Conservation (phyloP, 2,113 vertebrate species). For the Microtus montanus region DNA sequence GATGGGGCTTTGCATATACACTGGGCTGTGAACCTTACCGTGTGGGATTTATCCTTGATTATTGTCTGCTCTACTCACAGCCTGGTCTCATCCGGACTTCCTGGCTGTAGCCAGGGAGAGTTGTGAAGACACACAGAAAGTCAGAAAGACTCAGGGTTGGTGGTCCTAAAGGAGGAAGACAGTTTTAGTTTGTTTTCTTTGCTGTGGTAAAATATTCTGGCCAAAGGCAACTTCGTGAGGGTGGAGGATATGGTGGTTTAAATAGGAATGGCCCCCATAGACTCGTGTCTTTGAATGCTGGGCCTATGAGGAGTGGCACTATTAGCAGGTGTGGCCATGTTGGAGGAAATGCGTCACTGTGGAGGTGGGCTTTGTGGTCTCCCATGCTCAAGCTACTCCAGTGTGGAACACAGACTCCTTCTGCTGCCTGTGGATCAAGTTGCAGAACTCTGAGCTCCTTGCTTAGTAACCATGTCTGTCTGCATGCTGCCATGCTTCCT, state of each 20-base stretch:
- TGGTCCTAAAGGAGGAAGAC: not conserved
- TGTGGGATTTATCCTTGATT: not conserved
- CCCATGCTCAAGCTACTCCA: not conserved
- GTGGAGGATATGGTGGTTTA: not conserved
- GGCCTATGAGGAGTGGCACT: not conserved
- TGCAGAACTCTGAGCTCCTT: not conserved
- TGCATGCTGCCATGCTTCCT: not conserved
- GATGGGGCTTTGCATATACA: not conserved
- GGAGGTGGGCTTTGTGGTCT: not conserved
- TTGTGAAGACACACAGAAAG: not conserved
- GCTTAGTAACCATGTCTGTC: not conserved
- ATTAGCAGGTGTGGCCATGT: not conserved
- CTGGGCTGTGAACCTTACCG: not conserved
- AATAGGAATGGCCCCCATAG: not conserved
- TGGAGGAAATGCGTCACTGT: not conserved
- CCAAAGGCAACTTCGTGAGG: not conserved
- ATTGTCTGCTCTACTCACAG: not conserved
- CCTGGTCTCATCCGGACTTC: not conserved
- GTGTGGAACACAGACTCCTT: not conserved
- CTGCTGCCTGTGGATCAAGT: not conserved
- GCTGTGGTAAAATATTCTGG: not conserved
- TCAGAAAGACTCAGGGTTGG: not conserved
- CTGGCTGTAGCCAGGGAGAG: not conserved
- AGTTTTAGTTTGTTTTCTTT: not conserved
- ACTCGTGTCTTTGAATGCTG: not conserved